A percentile compares a stretch with the other conserved stretches of the same genome.
Evolutionary conservation across 2,113 vertebrate species (phyloP).

Genomic region (Genyomyrus donnyi): DNA sequence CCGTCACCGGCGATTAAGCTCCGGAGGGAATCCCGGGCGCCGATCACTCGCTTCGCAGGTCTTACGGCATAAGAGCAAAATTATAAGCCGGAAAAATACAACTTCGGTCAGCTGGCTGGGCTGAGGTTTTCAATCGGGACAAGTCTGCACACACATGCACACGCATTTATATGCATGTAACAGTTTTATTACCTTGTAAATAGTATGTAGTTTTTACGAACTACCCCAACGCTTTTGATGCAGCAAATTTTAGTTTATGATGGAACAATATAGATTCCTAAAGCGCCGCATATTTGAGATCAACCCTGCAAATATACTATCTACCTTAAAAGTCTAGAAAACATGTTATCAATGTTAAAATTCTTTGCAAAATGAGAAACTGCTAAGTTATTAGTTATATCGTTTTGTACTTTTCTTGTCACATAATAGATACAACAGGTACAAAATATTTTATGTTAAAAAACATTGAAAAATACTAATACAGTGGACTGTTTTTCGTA

Average conservation of each 20-base stretch:
- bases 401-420: neutral
- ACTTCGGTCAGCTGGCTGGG: neutral
- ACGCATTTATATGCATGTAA: too few relatives aligned
- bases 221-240: too few relatives aligned
- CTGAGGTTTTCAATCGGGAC: neutral
- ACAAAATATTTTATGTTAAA: neutral
- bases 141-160: too few relatives aligned
- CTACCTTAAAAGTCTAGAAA: neutral
- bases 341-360: neutral
- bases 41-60: neutral
- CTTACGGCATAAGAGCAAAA: neutral
- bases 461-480: neutral
- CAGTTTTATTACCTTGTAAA: neutral
- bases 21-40: neutral
- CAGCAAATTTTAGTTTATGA: too few relatives aligned
- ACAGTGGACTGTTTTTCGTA: neutral
- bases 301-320: neutral
- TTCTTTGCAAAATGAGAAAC: neutral
- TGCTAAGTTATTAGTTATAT: neutral
- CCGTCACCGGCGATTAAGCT: slow-evolving; percentile 22
- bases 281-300: neutral
- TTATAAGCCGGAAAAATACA: neutral
- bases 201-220: too few relatives aligned
- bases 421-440: neutral
- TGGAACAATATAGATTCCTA: too few relatives aligned